phyloP scores from a whole-genome alignment of 2,113 vertebrate genomes.

The Halichoeres trimaculatus region DNA sequence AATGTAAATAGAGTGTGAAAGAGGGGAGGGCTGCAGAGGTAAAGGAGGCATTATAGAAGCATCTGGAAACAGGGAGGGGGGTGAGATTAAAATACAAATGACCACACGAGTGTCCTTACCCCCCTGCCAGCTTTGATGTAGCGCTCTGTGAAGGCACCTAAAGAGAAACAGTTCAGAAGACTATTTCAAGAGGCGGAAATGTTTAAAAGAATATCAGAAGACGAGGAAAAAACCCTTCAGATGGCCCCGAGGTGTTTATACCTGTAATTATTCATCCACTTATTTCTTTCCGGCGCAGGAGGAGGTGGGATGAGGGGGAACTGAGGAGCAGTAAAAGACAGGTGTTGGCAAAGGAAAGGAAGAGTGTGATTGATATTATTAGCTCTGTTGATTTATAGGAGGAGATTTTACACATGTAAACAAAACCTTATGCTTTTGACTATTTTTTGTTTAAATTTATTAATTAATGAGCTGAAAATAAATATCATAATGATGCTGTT shows the following conservation, averaged over 20 bases:
- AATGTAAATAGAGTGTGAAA: constrained; percentile 20
- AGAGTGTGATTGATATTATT: constrained; percentile 56
- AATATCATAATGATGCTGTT: too few relatives aligned
- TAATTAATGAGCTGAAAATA: too few relatives aligned
- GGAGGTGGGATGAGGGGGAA: constrained; percentile 10
- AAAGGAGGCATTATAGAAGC: constrained; percentile 41
- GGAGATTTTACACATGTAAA: background rate
- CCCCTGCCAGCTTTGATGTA: constrained; percentile 75
- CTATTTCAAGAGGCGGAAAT: constrained; percentile 72
- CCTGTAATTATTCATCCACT: constrained; percentile 80
- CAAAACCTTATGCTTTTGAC: too few relatives aligned
- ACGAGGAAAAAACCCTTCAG: constrained; percentile 40
- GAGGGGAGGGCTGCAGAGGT: constrained; percentile 32
- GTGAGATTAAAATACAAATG: constrained; percentile 75
- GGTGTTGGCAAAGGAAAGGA: constrained; percentile 71
- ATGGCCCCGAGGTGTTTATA: constrained; percentile 77
- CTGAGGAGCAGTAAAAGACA: constrained; percentile 58
- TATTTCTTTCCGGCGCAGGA: constrained; percentile 67
- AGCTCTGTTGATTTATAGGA: background rate
- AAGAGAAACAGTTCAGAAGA: constrained; percentile 61
- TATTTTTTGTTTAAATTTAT: too few relatives aligned
- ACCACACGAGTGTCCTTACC: constrained; percentile 56
- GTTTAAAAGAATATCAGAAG: constrained; percentile 71
- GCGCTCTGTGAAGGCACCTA: constrained; percentile 57
- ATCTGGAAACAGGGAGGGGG: constrained; percentile 8